A percentile compares a stretch with the other conserved stretches of the same genome.
Conservation (phyloP, 2,888 invertebrate genomes). For the Taenaris catops region DNA sequence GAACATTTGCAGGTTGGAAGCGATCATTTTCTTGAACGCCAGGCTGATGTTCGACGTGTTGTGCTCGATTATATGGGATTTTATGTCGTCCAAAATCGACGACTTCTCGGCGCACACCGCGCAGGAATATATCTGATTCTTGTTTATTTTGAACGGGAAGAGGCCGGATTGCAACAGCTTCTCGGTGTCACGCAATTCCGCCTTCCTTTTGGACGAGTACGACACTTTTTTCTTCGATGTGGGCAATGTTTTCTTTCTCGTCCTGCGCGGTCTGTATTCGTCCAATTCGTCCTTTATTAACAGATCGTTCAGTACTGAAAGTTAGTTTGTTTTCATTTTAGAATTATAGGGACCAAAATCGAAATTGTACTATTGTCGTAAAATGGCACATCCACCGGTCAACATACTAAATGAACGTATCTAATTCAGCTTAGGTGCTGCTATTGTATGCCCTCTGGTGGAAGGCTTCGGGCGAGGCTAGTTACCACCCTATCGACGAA, state of each 20-base stretch:
- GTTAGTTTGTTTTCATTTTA: too few species aligned
- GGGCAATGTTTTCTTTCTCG: conserved; percentile 27
- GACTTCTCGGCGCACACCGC: conserved; percentile 53
- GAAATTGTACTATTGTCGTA: too few species aligned
- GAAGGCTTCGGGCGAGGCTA: too few species aligned
- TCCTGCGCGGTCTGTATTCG: conserved; percentile 32
- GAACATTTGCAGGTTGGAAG: conserved; percentile 46
- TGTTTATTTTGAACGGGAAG: conserved; percentile 61
- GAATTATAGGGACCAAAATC: too few species aligned
- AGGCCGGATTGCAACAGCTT: conserved; percentile 47
- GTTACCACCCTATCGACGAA: too few species aligned
- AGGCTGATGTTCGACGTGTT: conserved; percentile 43
- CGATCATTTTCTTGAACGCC: conserved; percentile 62
- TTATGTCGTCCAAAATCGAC: conserved; percentile 44
- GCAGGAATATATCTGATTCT: conserved; percentile 45
- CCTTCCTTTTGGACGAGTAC: conserved; percentile 34
- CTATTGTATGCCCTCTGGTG: too few species aligned
- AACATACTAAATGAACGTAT: too few species aligned
- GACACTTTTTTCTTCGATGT: conserved; percentile 31
- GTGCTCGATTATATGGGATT: conserved; percentile 46
- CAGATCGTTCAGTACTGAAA: conserved; percentile 40
- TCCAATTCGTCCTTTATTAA: conserved; percentile 44
- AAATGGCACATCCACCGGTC: too few species aligned
- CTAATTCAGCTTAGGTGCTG: too few species aligned
- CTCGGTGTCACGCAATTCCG: conserved; percentile 45